phyloP scores from a whole-genome alignment of 2,113 vertebrate species.

The Casuarius casuarius region DNA sequence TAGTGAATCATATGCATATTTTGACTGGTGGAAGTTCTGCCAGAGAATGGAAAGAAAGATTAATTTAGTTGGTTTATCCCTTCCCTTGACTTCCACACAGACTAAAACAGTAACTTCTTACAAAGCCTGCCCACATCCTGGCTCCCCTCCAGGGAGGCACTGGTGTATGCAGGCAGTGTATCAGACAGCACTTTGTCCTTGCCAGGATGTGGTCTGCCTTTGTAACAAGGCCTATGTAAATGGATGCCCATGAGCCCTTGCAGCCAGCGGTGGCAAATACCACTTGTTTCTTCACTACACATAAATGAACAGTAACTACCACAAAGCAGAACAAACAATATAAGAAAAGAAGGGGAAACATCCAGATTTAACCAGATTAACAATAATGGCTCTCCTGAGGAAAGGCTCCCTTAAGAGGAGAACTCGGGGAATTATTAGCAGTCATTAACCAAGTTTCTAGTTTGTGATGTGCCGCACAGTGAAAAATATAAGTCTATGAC shows the following conservation, averaged over 20 bases:
- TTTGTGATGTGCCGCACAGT: background rate
- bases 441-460: constrained; percentile 3
- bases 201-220: constrained; percentile 73
- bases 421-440: constrained; percentile 14
- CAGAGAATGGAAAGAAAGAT: constrained; percentile 70
- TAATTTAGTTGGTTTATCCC: constrained; percentile 70
- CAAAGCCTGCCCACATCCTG: constrained; percentile 69
- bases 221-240: constrained; percentile 63
- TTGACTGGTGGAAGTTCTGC: constrained; percentile 58
- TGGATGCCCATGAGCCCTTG: constrained; percentile 10
- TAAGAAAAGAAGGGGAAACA: constrained; percentile 42
- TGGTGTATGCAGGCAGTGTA: constrained; percentile 54
- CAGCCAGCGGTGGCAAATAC: constrained; percentile 8
- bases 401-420: constrained; percentile 28
- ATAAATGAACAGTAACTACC: constrained; percentile 31
- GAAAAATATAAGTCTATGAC: background rate
- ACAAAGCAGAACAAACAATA: constrained; percentile 41
- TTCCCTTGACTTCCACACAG: constrained; percentile 61
- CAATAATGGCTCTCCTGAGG: background rate
- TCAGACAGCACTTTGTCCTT: constrained; percentile 74
- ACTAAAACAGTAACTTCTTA: constrained; percentile 65
- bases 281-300: constrained; percentile 7
- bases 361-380: constrained; percentile 65
- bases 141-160: constrained; percentile 66
- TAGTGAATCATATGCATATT: constrained; percentile 69